phyloP scores from a whole-genome alignment of 2,797 vertebrate species.

The Myoxocephalus aenaeus region DNA sequence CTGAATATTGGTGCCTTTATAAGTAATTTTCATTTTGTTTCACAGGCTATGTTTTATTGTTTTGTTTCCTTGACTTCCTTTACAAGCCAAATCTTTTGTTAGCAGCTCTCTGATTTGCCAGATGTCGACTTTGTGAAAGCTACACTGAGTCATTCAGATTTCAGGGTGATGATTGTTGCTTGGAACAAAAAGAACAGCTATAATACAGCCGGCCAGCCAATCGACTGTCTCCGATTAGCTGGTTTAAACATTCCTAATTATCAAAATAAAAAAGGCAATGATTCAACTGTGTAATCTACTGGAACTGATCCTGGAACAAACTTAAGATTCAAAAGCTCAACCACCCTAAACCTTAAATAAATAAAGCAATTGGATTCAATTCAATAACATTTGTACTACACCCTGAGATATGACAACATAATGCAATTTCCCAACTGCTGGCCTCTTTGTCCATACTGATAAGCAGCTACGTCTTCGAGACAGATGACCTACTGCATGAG shows the following conservation, averaged over 20 bases:
- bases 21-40: neutral
- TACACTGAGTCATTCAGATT: conserved; percentile 16
- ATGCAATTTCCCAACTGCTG: neutral
- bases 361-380: neutral
- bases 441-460: neutral
- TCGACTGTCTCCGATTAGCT: conserved; percentile 5
- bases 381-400: neutral
- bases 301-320: conserved; percentile 7
- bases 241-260: conserved; percentile 14
- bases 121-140: conserved; percentile 6
- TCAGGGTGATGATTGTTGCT: conserved; percentile 2
- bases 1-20: neutral
- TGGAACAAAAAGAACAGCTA: conserved; percentile 17
- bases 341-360: neutral
- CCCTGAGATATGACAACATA: neutral
- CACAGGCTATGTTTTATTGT: neutral
- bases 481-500: neutral
- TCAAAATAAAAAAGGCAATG: conserved; percentile 22
- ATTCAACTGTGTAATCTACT: conserved; percentile 18
- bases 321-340: conserved; percentile 11
- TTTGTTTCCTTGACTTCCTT: neutral
- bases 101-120: conserved; percentile 20
- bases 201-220: conserved; percentile 4
- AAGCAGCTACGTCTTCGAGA: neutral
- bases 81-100: neutral